A percentile compares a stretch with the other conserved stretches of the same genome.
Evolutionary conservation across 2,888 invertebrate species (phyloP).

Genomic region (Agelastica alni): DNA sequence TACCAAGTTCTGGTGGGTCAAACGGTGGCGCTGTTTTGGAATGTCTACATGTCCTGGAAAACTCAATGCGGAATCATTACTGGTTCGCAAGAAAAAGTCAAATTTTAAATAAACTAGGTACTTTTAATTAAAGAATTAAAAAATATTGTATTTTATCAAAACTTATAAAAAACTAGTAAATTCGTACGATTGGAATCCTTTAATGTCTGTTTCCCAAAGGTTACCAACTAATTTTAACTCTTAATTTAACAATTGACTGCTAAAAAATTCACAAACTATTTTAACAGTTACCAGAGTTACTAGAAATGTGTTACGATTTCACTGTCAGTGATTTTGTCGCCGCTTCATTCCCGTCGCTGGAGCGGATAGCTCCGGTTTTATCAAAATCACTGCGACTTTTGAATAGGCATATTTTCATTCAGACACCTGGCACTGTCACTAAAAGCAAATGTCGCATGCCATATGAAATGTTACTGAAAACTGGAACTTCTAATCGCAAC

Average conservation of each 20-base stretch:
- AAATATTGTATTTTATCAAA: too few relatives aligned
- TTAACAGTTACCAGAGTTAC: too few relatives aligned
- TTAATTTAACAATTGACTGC: too few relatives aligned
- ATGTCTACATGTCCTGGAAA: slow-evolving; percentile 80
- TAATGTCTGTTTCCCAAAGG: too few relatives aligned
- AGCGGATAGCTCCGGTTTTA: neutral
- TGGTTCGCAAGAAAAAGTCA: too few relatives aligned
- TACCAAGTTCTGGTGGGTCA: slow-evolving; percentile 83
- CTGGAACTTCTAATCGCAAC: neutral
- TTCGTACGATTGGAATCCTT: too few relatives aligned
- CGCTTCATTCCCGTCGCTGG: neutral
- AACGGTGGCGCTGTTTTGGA: slow-evolving; percentile 80
- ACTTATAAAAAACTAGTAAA: too few relatives aligned
- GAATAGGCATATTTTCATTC: too few relatives aligned
- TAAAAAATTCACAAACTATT: too few relatives aligned
- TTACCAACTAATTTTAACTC: too few relatives aligned
- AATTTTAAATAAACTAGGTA: too few relatives aligned
- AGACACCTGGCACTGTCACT: neutral
- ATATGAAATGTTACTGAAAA: neutral
- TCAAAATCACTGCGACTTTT: neutral
- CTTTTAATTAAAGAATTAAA: too few relatives aligned
- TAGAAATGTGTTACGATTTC: neutral
- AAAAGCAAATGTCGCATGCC: neutral
- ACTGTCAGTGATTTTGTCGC: neutral
- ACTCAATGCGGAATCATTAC: slow-evolving; percentile 52